Conservation (phyloP, 1,140 invertebrate genomes). For the Polypedilum pembai region DNA sequence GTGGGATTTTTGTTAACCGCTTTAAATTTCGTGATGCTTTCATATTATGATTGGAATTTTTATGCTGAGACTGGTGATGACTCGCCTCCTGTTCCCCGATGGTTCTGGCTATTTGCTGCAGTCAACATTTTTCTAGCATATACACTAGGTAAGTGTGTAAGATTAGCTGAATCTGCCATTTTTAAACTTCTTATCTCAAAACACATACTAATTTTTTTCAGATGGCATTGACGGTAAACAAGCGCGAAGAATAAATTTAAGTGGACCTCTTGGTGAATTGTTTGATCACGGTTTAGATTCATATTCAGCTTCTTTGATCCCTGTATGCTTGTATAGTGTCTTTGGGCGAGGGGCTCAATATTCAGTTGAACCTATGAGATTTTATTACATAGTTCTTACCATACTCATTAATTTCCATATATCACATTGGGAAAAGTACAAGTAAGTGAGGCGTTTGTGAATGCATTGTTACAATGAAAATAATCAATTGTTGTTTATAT, state of each 20-base stretch:
- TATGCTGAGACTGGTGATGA: conserved; percentile 54
- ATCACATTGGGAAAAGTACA: conserved; percentile 97
- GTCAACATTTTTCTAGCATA: conserved; percentile 92
- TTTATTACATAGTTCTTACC: conserved; percentile 82
- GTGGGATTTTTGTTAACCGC: conserved; percentile 90
- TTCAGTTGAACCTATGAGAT: conserved; percentile 60
- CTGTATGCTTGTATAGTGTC: conserved; percentile 86
- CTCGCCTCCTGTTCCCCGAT: conserved; percentile 61
- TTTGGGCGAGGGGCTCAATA: conserved; percentile 67
- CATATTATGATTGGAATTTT: conserved; percentile 82
- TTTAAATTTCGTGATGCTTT: conserved; percentile 77
- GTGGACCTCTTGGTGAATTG: conserved; percentile 89
- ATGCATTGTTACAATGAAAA: not conserved
- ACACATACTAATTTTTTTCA: conserved; percentile 41
- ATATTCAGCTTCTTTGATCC: conserved; percentile 86
- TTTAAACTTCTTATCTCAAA: no score
- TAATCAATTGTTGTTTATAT: not conserved
- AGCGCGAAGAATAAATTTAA: conserved; percentile 85
- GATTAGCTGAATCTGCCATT: no score
- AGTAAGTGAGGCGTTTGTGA: conserved; percentile 39
- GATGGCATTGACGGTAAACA: conserved; percentile 99
- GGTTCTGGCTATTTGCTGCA: conserved; percentile 81
- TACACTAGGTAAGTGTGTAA: conserved; percentile 69
- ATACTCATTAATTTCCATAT: conserved; percentile 87
- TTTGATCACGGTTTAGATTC: conserved; percentile 99